phyloP scores from a whole-genome alignment of 2,888 invertebrate species.

The Rhabditophanes sp. region DNA sequence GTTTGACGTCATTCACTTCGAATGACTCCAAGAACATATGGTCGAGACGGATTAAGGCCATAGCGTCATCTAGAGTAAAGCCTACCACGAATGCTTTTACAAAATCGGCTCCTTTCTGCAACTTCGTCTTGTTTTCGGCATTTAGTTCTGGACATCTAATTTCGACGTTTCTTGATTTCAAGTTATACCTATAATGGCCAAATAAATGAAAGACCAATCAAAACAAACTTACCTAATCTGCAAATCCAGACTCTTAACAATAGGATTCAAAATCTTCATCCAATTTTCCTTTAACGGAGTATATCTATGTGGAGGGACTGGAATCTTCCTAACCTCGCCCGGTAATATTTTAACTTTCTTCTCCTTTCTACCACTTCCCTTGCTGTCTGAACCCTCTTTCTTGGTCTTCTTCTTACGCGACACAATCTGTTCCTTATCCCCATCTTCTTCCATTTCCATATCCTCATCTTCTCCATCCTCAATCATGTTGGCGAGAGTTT shows the following conservation, averaged over 20 bases:
- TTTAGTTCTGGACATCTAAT: conserved; percentile 57
- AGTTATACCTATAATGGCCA: conserved; percentile 61
- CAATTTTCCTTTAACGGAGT: conserved; percentile 86
- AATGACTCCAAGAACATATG: conserved; percentile 92
- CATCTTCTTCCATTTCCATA: neutral
- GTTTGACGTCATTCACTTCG: conserved; percentile 65
- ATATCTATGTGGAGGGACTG: conserved; percentile 83
- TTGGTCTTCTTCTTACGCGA: neutral
- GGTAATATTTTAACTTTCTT: too few species aligned
- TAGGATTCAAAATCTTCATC: conserved; percentile 85
- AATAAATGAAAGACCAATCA: neutral
- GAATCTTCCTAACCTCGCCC: conserved; percentile 47
- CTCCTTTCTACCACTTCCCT: neutral
- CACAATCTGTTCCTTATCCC: neutral
- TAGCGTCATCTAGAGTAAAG: conserved; percentile 74
- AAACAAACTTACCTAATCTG: conserved; percentile 51
- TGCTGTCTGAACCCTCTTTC: conserved; percentile 1
- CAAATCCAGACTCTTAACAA: conserved; percentile 81
- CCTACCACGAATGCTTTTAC: conserved; percentile 86
- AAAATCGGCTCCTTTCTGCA: conserved; percentile 96
- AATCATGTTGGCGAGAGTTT: too few species aligned
- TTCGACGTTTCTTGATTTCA: conserved; percentile 75
- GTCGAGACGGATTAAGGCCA: conserved; percentile 79
- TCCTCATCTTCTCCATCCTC: conserved; percentile 2
- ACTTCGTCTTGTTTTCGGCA: conserved; percentile 57